Conservation (phyloP, 2,888 invertebrate species). For the Lasioglossum morio region DNA sequence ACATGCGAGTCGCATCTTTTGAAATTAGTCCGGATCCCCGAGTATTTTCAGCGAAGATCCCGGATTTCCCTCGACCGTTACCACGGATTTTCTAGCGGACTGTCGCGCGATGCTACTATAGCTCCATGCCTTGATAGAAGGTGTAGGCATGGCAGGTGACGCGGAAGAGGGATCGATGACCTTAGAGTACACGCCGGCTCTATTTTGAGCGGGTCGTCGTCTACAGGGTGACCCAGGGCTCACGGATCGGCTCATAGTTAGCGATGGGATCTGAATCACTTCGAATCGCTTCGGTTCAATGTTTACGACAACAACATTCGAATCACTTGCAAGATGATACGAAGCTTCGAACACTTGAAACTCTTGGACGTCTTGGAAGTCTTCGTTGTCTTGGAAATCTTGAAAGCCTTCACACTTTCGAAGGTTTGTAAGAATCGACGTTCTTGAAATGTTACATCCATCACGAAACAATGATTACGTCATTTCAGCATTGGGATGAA, state of each 20-base stretch:
- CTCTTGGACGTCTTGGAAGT: no score
- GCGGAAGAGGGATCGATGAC: constrained; percentile 77
- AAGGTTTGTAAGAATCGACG: no score
- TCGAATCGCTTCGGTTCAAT: no score
- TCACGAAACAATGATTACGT: no score
- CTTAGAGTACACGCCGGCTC: constrained; percentile 68
- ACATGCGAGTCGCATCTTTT: background rate
- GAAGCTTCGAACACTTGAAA: no score
- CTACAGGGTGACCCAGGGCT: constrained; percentile 23
- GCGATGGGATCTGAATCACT: no score
- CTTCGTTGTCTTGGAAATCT: no score
- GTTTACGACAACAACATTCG: no score
- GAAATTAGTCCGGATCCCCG: background rate
- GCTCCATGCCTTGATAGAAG: constrained; percentile 46
- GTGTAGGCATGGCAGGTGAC: constrained; percentile 74
- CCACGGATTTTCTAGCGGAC: constrained; percentile 3
- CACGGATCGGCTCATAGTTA: background rate
- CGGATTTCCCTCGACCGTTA: background rate
- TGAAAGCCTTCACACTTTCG: no score
- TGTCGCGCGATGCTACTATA: constrained; percentile 11
- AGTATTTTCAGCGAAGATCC: background rate
- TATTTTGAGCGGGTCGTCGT: constrained; percentile 71
- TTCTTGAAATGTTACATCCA: no score
- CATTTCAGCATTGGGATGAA: no score
- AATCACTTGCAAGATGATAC: no score